Base-by-base conservation (phyloP, 2,797 vertebrate genomes). In the Loriculus beryllinus region DNA sequence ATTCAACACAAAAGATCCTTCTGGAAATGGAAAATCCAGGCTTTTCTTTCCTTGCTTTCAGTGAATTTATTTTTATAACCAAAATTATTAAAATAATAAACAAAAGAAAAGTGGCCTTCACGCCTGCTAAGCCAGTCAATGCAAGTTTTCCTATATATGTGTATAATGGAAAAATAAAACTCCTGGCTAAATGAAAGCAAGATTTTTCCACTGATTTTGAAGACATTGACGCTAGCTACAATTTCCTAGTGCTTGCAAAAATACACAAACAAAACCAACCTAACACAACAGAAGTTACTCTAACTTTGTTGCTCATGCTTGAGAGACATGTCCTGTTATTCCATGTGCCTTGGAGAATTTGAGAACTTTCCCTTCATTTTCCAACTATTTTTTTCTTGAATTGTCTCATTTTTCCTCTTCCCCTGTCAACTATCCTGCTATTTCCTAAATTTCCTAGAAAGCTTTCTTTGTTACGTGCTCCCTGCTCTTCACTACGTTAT, bases 361-460 rank as follows among this genome's bases (percentile, higher is more conserved):
- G 4, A 85, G 45, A 82, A 52, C 19, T 52, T 67, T 59, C 29
- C 18, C 22, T 76, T 88, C 43, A 52, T 94, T 93, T 81, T 80
- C 29, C 59, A 87, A 63, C 87, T 94, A 91, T 60, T 80, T 95
- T 82, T 80, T 95, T 82, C 56, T 82, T 69, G 37, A 81, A 48
- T 83, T 76, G 4, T 59, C 15, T n/a, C 23, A 25, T 48, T 88
- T 39, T 64, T 47, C 19, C 47, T 70, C 51, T 48, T 81, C 35
- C 10, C 17, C 29, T 7, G 3, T 49, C 69, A 69, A 9, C 22
- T 87, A 40, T 65, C 17, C 40, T 93, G 70, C 62, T 63, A 47
- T 42, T 68, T 49, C 63, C 74, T 82, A 79, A 88, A 69, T 85
- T 77, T 89, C 57, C 52, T 42, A 35, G 56, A 84, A 89, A 86